phyloP scores from a whole-genome alignment of 2,113 vertebrate species.

The Oncorhynchus kisutch region DNA sequence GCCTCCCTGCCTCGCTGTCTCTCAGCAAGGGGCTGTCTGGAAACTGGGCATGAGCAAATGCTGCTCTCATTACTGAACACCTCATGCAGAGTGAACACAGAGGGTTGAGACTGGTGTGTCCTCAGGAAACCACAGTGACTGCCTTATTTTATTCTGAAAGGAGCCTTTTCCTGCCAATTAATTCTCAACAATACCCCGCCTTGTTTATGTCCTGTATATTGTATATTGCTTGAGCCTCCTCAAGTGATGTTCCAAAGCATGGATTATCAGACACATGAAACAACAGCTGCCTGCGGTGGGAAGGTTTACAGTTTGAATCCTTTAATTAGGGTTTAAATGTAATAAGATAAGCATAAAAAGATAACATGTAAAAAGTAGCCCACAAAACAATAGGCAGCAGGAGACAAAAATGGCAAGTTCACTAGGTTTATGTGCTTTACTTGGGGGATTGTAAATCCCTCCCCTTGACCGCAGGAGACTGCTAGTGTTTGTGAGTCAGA shows the following conservation, averaged over 20 bases:
- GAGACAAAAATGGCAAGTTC: constrained; percentile 70
- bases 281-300: constrained; percentile 41
- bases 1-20: constrained; percentile 27
- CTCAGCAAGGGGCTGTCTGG: constrained; percentile 37
- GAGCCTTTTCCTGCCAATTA: constrained; percentile 67
- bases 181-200: constrained; percentile 49
- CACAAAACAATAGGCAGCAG: constrained; percentile 57
- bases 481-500: constrained; percentile 71
- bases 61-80: constrained; percentile 69
- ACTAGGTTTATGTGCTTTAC: constrained; percentile 69
- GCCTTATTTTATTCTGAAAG: constrained; percentile 50
- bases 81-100: constrained; percentile 49
- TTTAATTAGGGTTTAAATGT: constrained; percentile 67
- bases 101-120: constrained; percentile 42
- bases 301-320: constrained; percentile 50
- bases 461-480: constrained; percentile 77
- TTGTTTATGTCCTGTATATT: constrained; percentile 47
- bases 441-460: constrained; percentile 68
- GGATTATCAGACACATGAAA: constrained; percentile 50
- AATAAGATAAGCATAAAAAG: constrained; percentile 40
- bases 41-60: constrained; percentile 49
- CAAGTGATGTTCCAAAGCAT: constrained; percentile 32
- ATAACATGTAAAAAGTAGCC: constrained; percentile 24
- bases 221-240: constrained; percentile 54
- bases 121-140: constrained; percentile 57